These are phyloP conservation scores for Ploceus nigricollis DNA, from an alignment of 2,113 vertebrate species.

Conservation along the genomic window DNA sequence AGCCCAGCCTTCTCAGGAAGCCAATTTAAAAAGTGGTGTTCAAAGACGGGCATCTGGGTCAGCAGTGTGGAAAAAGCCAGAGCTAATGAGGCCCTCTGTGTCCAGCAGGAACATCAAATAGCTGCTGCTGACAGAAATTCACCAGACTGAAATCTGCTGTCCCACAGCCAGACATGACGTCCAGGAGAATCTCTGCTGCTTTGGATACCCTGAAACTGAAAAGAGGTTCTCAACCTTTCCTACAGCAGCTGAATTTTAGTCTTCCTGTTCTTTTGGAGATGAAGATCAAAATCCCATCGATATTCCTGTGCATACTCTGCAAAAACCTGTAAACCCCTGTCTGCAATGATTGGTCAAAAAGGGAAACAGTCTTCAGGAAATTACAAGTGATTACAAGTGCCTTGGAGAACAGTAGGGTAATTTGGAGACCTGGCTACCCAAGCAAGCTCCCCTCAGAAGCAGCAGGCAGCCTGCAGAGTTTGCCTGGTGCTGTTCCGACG, in stretches of 20 bases:
- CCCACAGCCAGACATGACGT: background rate
- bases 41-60: background rate
- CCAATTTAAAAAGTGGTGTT: background rate
- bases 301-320: background rate
- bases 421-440: background rate
- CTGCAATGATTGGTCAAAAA: rapidly evolving
- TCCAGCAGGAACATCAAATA: background rate
- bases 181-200: background rate
- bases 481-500: rapidly evolving
- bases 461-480: background rate
- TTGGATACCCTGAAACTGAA: background rate
- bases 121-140: background rate
- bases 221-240: background rate
- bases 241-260: background rate
- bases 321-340: background rate
- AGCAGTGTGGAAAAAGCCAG: background rate
- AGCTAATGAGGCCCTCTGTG: background rate
- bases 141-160: background rate
- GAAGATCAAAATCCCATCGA: background rate
- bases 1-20: background rate
- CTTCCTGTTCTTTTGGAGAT: background rate
- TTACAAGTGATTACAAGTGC: rapidly evolving
- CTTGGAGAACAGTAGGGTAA: rapidly evolving
- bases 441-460: rapidly evolving
- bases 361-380: background rate